These are phyloP conservation scores for Sinosuthora webbiana DNA, from an alignment of 2,113 vertebrate genomes.

Conservation along the genomic window DNA sequence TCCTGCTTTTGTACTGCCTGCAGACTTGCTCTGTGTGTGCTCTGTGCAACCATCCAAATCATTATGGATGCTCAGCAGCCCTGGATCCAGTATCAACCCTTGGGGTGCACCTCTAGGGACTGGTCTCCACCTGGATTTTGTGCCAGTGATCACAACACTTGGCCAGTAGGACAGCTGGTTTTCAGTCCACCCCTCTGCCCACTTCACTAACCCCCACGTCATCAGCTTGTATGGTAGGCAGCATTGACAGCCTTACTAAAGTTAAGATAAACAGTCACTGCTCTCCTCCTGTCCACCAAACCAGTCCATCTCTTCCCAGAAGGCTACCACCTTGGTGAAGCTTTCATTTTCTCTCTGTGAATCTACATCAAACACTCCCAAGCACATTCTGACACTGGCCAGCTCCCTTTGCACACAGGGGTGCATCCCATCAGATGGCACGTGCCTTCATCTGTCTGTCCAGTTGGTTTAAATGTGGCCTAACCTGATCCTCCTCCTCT, in stretches of 20 bases:
- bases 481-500: background rate
- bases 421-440: background rate
- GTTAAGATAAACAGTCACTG: background rate
- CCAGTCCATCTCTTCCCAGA: background rate
- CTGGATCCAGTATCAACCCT: rapidly evolving
- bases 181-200: background rate
- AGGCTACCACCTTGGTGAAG: background rate
- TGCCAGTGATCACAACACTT: background rate
- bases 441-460: background rate
- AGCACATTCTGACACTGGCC: background rate
- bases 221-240: background rate
- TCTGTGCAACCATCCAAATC: background rate
- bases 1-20: background rate
- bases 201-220: background rate
- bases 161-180: background rate
- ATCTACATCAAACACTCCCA: background rate
- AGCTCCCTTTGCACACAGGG: background rate
- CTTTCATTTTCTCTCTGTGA: background rate
- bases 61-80: background rate
- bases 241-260: background rate
- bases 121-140: background rate
- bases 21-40: background rate
- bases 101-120: background rate
- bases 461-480: background rate
- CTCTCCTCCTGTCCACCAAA: background rate